A percentile compares a stretch with the other conserved stretches of the same genome.
Evolutionary conservation across 2,888 invertebrate species (phyloP).

Genomic region (Aphelenchoides bicaudatus): DNA sequence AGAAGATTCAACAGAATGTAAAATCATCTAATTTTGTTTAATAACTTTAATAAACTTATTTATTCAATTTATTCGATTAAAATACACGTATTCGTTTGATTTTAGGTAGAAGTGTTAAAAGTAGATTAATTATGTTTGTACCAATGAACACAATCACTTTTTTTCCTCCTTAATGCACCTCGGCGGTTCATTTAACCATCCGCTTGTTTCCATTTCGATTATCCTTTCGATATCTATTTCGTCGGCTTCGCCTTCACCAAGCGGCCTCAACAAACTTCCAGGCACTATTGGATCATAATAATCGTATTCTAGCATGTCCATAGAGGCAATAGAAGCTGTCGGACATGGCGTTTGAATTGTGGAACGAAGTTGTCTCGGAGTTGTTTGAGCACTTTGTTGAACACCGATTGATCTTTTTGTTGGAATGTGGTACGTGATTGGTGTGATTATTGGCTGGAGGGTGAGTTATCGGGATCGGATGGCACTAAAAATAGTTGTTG

Average conservation of each 20-base stretch:
- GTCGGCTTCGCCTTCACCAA: too few relatives aligned
- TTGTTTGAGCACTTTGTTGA: conserved; percentile 49
- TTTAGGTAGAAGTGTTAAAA: too few relatives aligned
- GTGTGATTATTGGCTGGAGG: conserved; percentile 4
- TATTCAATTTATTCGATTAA: too few relatives aligned
- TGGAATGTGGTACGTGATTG: not conserved
- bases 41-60: too few relatives aligned
- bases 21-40: too few relatives aligned
- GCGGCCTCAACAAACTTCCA: conserved; percentile 43
- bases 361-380: conserved; percentile 40
- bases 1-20: too few relatives aligned
- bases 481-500: too few relatives aligned
- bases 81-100: too few relatives aligned
- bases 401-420: conserved; percentile 50
- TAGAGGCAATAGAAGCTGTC: conserved; percentile 21
- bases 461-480: not conserved
- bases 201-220: conserved; percentile 30
- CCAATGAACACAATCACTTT: too few relatives aligned
- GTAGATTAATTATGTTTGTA: too few relatives aligned
- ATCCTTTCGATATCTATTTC: conserved; percentile 56
- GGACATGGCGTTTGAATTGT: conserved; percentile 21
- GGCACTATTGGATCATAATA: conserved; percentile 49
- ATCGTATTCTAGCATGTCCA: conserved; percentile 50
- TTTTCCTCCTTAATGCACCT: too few relatives aligned
- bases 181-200: conserved; percentile 27